These are phyloP conservation scores for Kradibia gibbosae DNA, from an alignment of 1,140 invertebrate species.

Conservation along the genomic window DNA sequence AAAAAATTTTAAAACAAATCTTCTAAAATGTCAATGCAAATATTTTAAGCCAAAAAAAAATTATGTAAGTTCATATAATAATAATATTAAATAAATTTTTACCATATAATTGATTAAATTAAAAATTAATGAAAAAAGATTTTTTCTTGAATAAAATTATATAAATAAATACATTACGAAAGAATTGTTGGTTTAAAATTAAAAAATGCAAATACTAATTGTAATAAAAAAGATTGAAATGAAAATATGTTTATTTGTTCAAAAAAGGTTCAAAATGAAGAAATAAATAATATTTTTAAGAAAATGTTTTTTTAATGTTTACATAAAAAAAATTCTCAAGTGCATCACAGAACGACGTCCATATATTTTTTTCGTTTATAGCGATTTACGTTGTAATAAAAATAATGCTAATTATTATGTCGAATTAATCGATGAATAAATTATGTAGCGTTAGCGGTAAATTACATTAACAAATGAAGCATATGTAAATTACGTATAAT, in stretches of 20 bases:
- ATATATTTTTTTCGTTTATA: constrained; percentile 61
- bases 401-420: constrained; percentile 35
- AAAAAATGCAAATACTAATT: no score
- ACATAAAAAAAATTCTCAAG: constrained; percentile 47
- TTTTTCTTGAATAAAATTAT: no score
- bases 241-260: neutral
- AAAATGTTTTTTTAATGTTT: constrained; percentile 36
- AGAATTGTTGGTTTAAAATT: no score
- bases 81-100: no score
- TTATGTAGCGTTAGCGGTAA: constrained; percentile 48
- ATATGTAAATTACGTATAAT: constrained; percentile 50
- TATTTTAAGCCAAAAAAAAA: no score
- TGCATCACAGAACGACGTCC: constrained; percentile 62
- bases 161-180: no score
- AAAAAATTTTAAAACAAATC: no score
- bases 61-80: no score
- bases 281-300: constrained; percentile 36
- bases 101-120: no score
- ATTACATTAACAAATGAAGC: constrained; percentile 60
- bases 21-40: no score
- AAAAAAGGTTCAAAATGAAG: constrained; percentile 13
- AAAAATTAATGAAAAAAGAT: no score
- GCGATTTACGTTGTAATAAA: constrained; percentile 62
- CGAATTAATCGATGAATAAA: constrained; percentile 20
- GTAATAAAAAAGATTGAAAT: no score